Percentiles rank a stretch among this genome's conserved stretches.
Conservation (phyloP, 2,113 vertebrate genomes). For the Cebidichthys violaceus region DNA sequence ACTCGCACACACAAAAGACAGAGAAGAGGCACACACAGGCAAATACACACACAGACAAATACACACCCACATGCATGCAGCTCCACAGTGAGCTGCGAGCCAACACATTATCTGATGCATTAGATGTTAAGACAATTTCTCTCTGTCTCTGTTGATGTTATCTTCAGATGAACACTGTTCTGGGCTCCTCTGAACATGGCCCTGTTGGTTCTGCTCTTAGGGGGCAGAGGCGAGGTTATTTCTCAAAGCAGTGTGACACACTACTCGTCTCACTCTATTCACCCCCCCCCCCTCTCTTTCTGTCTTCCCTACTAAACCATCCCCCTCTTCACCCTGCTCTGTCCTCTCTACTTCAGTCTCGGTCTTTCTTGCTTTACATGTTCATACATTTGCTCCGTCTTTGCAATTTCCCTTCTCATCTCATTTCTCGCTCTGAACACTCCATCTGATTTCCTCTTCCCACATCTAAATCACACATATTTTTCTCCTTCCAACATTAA, state of each 20-base stretch:
- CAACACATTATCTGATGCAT: conserved; percentile 53
- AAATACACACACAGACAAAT: neutral
- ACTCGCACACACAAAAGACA: conserved; percentile 1
- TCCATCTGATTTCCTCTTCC: conserved; percentile 34
- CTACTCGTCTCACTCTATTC: conserved; percentile 33
- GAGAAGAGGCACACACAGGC: neutral
- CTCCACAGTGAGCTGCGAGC: conserved; percentile 1
- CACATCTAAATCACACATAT: conserved; percentile 44
- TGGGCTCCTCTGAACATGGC: conserved; percentile 31
- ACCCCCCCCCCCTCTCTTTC: neutral
- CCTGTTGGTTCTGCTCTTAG: conserved; percentile 43
- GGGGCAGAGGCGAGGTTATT: conserved; percentile 45
- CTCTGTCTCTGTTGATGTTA: conserved; percentile 55
- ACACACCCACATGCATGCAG: conserved; percentile 9
- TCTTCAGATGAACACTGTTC: conserved; percentile 53
- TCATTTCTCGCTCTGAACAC: conserved; percentile 7
- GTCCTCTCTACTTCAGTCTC: neutral
- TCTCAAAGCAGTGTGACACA: conserved; percentile 45
- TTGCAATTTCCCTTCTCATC: conserved; percentile 20
- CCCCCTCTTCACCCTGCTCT: neutral
- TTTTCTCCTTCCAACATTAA: conserved; percentile 10
- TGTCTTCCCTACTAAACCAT: conserved; percentile 8
- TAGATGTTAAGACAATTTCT: conserved; percentile 50
- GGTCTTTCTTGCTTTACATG: conserved; percentile 21
- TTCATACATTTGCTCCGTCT: conserved; percentile 35